Conservation (phyloP, 2,113 vertebrate species). For the Nymphicus hollandicus region DNA sequence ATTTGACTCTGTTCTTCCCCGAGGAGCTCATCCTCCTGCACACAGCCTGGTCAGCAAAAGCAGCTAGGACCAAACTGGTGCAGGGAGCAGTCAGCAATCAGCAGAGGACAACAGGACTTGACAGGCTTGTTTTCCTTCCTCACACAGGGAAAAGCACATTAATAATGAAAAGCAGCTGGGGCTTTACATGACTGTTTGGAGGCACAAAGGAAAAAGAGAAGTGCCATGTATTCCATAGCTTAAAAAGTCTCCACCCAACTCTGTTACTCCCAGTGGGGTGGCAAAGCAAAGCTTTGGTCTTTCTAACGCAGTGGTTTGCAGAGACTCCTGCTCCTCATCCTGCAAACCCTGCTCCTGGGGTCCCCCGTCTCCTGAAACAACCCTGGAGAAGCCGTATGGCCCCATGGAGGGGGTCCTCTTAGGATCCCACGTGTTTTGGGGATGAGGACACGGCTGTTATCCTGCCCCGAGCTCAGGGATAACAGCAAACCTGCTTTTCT, state of each 20-base stretch:
- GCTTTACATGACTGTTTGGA: not conserved
- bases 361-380: not conserved
- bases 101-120: not conserved
- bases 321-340: not conserved
- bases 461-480: not conserved
- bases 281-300: not conserved
- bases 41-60: not conserved
- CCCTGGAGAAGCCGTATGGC: not conserved
- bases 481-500: not conserved
- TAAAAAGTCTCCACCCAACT: not conserved
- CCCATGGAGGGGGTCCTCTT: not conserved
- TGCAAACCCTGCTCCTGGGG: not conserved
- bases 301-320: not conserved
- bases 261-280: accelerated
- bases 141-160: not conserved
- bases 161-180: not conserved
- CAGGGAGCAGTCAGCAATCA: not conserved
- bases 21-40: not conserved
- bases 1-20: accelerated
- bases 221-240: not conserved
- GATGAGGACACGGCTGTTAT: not conserved
- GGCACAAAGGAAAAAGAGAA: not conserved
- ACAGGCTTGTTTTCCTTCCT: not conserved
- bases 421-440: not conserved
- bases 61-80: not conserved